phyloP scores from a whole-genome alignment of 2,888 invertebrate species.

The Ophion ellenae region DNA sequence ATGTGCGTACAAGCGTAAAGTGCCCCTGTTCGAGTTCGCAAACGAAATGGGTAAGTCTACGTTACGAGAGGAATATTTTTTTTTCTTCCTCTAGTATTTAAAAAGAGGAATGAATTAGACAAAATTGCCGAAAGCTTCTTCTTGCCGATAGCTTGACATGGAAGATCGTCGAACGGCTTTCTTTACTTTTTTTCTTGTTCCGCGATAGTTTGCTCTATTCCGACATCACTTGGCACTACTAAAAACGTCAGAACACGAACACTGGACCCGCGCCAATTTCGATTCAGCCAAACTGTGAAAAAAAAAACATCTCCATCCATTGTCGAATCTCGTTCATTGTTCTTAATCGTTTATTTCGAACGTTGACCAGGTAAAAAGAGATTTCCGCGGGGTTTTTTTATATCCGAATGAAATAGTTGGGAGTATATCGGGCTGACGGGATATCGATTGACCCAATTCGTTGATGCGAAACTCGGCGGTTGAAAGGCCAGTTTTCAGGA shows the following conservation, averaged over 20 bases:
- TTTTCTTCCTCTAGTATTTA: conserved; percentile 5
- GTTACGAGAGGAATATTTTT: background rate
- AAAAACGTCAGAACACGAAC: conserved; percentile 3
- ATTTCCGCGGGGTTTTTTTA: background rate
- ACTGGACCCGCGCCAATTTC: conserved; percentile 12
- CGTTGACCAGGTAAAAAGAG: background rate
- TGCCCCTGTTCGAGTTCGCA: background rate
- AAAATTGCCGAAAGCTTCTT: background rate
- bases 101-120: background rate
- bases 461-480: background rate
- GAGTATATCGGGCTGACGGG: background rate
- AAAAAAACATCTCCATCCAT: background rate
- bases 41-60: background rate
- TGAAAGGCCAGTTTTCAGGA: background rate
- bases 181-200: background rate
- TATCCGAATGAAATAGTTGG: background rate
- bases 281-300: conserved; percentile 11
- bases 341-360: background rate
- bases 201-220: conserved; percentile 6
- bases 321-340: background rate
- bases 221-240: conserved; percentile 1
- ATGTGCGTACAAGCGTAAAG: no score
- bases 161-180: no score
- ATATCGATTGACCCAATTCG: background rate
- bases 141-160: background rate